These are phyloP conservation scores for Podarcis cretensis DNA, from an alignment of 2,113 vertebrate genomes.

Conservation along the genomic window DNA sequence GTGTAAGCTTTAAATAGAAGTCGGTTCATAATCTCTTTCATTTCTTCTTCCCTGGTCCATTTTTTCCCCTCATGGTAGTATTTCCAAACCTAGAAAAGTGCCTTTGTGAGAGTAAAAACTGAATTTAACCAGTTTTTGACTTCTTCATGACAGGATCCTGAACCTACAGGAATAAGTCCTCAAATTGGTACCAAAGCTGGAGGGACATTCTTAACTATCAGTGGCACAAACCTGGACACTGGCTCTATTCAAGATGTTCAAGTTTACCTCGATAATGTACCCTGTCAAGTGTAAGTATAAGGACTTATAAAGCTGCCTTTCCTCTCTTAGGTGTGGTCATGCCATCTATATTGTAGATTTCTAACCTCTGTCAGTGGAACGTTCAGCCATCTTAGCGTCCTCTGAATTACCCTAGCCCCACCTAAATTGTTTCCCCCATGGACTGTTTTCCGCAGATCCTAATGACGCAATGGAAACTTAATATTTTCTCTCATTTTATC, in stretches of 20 bases:
- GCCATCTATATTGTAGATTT: neutral
- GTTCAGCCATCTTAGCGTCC: neutral
- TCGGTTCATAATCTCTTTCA: constrained; percentile 15
- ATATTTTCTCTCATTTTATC: neutral
- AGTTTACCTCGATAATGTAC: constrained; percentile 77
- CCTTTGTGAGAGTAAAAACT: neutral
- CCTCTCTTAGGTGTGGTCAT: neutral
- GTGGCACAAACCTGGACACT: constrained; percentile 82
- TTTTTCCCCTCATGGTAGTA: neutral
- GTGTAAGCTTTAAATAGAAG: neutral
- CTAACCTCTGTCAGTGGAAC: neutral
- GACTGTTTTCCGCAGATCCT: neutral
- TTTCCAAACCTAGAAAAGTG: neutral
- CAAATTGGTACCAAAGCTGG: constrained; percentile 85
- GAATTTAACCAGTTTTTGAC: constrained; percentile 12
- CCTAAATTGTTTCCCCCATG: neutral
- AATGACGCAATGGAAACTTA: neutral
- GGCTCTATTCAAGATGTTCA: constrained; percentile 85
- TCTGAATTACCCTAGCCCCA: neutral
- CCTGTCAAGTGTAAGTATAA: constrained; percentile 88
- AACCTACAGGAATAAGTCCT: constrained; percentile 75
- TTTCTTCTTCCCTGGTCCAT: neutral
- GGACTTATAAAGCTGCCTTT: neutral
- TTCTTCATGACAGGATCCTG: constrained; percentile 81
- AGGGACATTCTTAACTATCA: constrained; percentile 89